Percentiles rank a stretch among this genome's conserved stretches.
Evolutionary conservation across 2,113 vertebrate species (phyloP).

Genomic region (Esox niger): DNA sequence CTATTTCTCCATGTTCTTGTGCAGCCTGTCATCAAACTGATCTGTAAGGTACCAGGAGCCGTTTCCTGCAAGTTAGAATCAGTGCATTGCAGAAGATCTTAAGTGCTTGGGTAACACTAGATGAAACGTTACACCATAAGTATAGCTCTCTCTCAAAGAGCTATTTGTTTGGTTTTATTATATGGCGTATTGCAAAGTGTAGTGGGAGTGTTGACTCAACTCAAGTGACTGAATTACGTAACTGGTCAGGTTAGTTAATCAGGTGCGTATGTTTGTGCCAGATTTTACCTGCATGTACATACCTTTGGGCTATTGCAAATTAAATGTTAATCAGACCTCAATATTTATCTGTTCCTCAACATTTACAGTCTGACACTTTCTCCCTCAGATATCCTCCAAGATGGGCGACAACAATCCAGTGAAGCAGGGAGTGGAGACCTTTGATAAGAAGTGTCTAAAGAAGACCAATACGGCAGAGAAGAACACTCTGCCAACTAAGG

Average conservation of each 20-base stretch:
- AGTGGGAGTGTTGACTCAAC: slow-evolving; percentile 6
- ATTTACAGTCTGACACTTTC: slow-evolving; percentile 1
- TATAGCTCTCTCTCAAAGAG: background rate
- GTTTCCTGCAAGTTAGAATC: too few species aligned
- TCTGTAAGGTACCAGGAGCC: too few species aligned
- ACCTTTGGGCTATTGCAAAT: slow-evolving; percentile 17
- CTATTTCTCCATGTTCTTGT: background rate
- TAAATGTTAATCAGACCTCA: background rate
- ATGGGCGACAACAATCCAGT: slow-evolving; percentile 59
- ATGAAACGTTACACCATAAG: background rate
- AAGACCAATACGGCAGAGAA: slow-evolving; percentile 77
- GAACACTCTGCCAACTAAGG: slow-evolving; percentile 75
- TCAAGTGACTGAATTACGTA: slow-evolving; percentile 22
- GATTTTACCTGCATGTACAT: slow-evolving; percentile 40
- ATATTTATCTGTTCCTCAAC: background rate
- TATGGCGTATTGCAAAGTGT: background rate
- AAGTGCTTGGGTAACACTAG: background rate
- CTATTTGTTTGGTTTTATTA: slow-evolving; percentile 7
- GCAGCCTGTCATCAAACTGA: too few species aligned
- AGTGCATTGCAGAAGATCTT: background rate
- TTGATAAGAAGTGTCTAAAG: slow-evolving; percentile 77
- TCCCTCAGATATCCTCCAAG: slow-evolving; percentile 39
- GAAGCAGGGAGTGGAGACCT: slow-evolving; percentile 64
- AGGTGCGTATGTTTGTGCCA: background rate
- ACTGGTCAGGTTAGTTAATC: background rate